Percentiles rank a stretch among this genome's conserved stretches.
These are phyloP conservation scores for Spatulosminthurus flaviceps DNA, from an alignment of 2,888 invertebrate genomes.

Conservation along the genomic window DNA sequence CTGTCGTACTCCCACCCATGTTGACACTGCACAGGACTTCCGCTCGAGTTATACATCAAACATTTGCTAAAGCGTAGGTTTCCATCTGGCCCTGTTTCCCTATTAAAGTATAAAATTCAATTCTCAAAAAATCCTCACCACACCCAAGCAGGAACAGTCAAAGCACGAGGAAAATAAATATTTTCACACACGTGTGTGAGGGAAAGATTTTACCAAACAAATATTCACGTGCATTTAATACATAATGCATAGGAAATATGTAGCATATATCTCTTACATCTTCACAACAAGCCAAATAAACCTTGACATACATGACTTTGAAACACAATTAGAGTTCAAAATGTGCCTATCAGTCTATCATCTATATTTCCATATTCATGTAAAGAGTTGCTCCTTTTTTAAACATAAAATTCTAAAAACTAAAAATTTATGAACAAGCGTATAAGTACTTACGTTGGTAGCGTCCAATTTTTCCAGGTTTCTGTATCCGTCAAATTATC, in stretches of 20 bases:
- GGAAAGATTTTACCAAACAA: too few relatives aligned
- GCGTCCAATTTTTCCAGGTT: slow-evolving; percentile 69
- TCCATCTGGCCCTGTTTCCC: slow-evolving; percentile 50
- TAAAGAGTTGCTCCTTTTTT: too few relatives aligned
- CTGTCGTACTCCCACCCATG: slow-evolving; percentile 71
- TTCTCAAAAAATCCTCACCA: not conserved
- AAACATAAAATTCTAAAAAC: too few relatives aligned
- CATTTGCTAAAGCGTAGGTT: slow-evolving; percentile 53
- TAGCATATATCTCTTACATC: too few relatives aligned
- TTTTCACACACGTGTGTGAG: too few relatives aligned
- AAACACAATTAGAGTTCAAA: not conserved
- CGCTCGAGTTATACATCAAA: slow-evolving; percentile 51
- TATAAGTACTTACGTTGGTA: slow-evolving; percentile 68
- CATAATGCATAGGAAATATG: too few relatives aligned
- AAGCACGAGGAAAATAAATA: too few relatives aligned
- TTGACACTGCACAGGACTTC: slow-evolving; percentile 65
- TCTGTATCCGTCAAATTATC: slow-evolving; percentile 67
- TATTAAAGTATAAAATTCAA: slow-evolving; percentile 29
- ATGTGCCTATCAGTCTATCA: not conserved
- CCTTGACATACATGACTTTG: not conserved
- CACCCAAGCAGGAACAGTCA: too few relatives aligned
- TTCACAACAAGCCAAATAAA: not conserved
- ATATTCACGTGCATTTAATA: too few relatives aligned
- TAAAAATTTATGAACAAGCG: not conserved
- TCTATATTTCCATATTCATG: too few relatives aligned